phyloP scores from a whole-genome alignment of 2,888 invertebrate genomes.

The Polymixis flavicincta region DNA sequence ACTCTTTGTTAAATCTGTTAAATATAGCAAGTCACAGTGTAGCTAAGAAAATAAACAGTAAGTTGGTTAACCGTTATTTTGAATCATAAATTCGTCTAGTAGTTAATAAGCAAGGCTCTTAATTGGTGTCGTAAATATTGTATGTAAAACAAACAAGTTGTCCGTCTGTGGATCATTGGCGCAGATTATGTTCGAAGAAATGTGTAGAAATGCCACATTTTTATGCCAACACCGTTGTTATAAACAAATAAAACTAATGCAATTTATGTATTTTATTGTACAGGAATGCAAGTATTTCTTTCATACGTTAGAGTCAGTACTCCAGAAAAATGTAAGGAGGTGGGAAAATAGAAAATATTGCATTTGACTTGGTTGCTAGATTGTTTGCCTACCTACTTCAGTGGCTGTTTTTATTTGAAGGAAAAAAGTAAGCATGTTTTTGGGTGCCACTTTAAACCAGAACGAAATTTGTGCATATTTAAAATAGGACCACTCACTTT shows the following conservation, averaged over 20 bases:
- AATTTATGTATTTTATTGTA: slow-evolving; percentile 41
- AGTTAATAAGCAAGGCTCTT: slow-evolving; percentile 85
- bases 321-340: slow-evolving; percentile 11
- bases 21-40: slow-evolving; percentile 77
- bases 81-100: slow-evolving; percentile 80
- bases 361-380: not conserved
- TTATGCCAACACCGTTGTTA: slow-evolving; percentile 33
- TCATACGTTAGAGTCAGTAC: not conserved
- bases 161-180: slow-evolving; percentile 71
- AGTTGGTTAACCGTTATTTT: slow-evolving; percentile 74
- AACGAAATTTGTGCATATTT: not conserved
- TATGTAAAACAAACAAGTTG: slow-evolving; percentile 85
- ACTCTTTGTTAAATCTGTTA: slow-evolving; percentile 59
- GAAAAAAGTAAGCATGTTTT: not conserved
- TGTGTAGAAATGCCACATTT: slow-evolving; percentile 46
- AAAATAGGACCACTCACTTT: not conserved
- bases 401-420: not conserved
- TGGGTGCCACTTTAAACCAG: not conserved
- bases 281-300: slow-evolving; percentile 27
- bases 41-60: slow-evolving; percentile 77
- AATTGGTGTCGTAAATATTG: slow-evolving; percentile 86
- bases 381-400: no score
- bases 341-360: slow-evolving; percentile 15
- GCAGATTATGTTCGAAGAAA: slow-evolving; percentile 64
- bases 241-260: slow-evolving; percentile 33